phyloP scores from a whole-genome alignment of 2,888 invertebrate species.

The Chesias legatella region DNA sequence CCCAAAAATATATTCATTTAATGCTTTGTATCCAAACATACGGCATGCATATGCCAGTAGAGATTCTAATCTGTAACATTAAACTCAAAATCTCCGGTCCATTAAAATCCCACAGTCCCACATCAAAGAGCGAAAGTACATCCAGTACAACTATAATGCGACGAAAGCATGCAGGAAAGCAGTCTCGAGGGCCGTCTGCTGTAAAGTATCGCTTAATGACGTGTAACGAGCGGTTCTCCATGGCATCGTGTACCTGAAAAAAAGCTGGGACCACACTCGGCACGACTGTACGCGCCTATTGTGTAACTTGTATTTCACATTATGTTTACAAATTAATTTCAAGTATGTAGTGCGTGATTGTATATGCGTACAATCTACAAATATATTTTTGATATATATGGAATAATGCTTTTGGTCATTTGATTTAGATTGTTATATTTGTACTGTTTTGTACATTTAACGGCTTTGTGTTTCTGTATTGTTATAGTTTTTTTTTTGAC shows the following conservation, averaged over 20 bases:
- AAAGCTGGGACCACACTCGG: conserved; percentile 35
- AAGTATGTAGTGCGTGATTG: not conserved
- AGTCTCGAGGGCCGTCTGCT: conserved; percentile 79
- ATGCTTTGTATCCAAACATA: not conserved
- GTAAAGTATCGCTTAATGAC: conserved; percentile 81
- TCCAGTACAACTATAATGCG: conserved; percentile 42
- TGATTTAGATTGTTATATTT: too few species aligned
- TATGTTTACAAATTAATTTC: not conserved
- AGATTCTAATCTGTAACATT: conserved; percentile 7
- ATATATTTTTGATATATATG: too few species aligned
- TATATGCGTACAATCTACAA: too few species aligned
- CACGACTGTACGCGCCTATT: conserved; percentile 21
- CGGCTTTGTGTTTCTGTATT: too few species aligned
- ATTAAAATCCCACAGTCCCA: conserved; percentile 23
- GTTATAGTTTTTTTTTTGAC: too few species aligned
- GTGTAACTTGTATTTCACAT: conserved; percentile 4
- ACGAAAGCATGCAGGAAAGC: conserved; percentile 51
- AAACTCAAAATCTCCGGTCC: conserved; percentile 4
- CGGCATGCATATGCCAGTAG: not conserved
- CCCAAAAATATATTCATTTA: too few species aligned
- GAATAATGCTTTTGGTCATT: too few species aligned
- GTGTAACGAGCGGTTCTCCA: conserved; percentile 75
- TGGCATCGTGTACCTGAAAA: conserved; percentile 57
- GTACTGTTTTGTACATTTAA: too few species aligned
- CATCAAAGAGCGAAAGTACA: conserved; percentile 27